A percentile compares a stretch with the other conserved stretches of the same genome.
phyloP scores from a whole-genome alignment of 64 coral and sea anemone genomes.

The Pachyseris speciosa region DNA sequence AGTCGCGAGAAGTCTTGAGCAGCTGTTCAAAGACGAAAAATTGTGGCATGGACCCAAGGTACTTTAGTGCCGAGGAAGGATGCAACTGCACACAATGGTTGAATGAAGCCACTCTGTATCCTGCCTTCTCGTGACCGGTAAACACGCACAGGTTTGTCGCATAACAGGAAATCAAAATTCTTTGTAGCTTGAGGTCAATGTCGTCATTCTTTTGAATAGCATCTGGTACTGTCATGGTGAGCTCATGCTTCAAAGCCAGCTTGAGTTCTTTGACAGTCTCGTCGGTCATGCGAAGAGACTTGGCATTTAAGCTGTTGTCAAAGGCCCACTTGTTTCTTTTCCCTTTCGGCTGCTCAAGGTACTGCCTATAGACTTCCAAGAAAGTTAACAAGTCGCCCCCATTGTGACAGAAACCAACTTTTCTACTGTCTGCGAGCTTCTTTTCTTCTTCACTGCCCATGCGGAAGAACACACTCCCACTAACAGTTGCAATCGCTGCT shows the following conservation, averaged over 20 bases:
- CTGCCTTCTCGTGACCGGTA: slow-evolving; percentile 79
- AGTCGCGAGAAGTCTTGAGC: slow-evolving; percentile 85
- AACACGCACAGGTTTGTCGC: slow-evolving; percentile 69
- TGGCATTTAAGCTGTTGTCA: slow-evolving; percentile 87
- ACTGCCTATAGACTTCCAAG: slow-evolving; percentile 71
- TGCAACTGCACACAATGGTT: slow-evolving; percentile 75
- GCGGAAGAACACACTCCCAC: slow-evolving; percentile 82
- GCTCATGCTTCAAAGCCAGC: slow-evolving; percentile 57
- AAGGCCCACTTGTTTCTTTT: slow-evolving; percentile 71
- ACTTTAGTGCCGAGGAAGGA: slow-evolving; percentile 86
- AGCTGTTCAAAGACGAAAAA: slow-evolving; percentile 91
- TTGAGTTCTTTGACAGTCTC: slow-evolving; percentile 88
- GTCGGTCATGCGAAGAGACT: slow-evolving; percentile 84
- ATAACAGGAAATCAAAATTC: slow-evolving; percentile 79
- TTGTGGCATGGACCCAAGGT: slow-evolving; percentile 58
- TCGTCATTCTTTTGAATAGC: neutral
- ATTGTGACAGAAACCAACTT: slow-evolving; percentile 75
- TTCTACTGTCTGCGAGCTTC: slow-evolving; percentile 68
- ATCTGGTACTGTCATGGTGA: neutral
- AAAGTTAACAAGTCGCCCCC: slow-evolving; percentile 86
- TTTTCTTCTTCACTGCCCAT: slow-evolving; percentile 93
- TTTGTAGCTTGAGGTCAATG: slow-evolving; percentile 62
- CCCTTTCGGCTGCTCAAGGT: slow-evolving; percentile 35
- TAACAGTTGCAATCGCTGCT: slow-evolving; percentile 74
- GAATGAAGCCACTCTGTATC: slow-evolving; percentile 60